Conservation (phyloP, 1,140 invertebrate species). For the Penaeus indicus region DNA sequence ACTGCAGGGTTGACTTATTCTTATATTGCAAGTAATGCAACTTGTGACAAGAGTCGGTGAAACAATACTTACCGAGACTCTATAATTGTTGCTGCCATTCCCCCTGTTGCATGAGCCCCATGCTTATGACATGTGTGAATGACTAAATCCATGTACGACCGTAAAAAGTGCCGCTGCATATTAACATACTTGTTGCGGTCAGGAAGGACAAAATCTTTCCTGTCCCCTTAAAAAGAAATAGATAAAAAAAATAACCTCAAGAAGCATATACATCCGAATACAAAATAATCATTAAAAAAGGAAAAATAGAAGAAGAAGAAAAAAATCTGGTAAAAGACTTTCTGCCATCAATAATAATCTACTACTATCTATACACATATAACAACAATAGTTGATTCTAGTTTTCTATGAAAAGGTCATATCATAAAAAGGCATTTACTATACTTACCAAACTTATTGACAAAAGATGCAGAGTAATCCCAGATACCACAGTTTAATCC, state of each 20-base stretch:
- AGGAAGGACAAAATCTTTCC: conserved; percentile 76
- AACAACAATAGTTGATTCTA: neutral
- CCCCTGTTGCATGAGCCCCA: conserved; percentile 78
- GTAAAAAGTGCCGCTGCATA: conserved; percentile 77
- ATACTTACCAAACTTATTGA: conserved; percentile 77
- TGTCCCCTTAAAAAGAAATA: conserved; percentile 71
- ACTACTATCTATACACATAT: neutral
- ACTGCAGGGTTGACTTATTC: too few relatives aligned
- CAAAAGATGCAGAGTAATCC: conserved; percentile 82
- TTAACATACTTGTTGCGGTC: conserved; percentile 80
- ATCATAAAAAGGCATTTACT: conserved; percentile 7
- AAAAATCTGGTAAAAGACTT: too few relatives aligned
- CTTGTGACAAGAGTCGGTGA: too few relatives aligned
- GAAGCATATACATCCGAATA: too few relatives aligned
- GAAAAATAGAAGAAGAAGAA: too few relatives aligned
- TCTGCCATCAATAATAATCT: neutral
- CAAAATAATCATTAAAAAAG: too few relatives aligned
- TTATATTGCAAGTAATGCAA: too few relatives aligned
- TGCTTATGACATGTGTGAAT: conserved; percentile 77
- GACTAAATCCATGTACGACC: conserved; percentile 77
- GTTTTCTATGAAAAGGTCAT: conserved; percentile 30
- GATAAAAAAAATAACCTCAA: too few relatives aligned
- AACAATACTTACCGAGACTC: conserved; percentile 69
- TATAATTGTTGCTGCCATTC: conserved; percentile 78
- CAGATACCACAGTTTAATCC: conserved; percentile 83